phyloP scores from a whole-genome alignment of 2,797 vertebrate genomes.

The Amblyraja radiata region DNA sequence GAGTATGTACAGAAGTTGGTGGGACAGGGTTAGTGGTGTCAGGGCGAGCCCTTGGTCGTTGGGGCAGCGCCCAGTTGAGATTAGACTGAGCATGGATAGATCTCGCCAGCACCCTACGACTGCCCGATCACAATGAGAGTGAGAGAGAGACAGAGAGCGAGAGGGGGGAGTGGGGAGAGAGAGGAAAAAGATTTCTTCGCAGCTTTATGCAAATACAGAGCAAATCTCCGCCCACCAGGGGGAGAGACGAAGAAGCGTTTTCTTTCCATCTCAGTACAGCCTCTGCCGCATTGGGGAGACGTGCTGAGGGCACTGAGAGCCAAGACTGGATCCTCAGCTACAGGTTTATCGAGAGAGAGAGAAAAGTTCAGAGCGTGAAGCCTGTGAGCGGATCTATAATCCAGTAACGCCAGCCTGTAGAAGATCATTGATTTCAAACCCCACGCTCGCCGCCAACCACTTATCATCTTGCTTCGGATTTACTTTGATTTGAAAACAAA shows the following conservation, averaged over 20 bases:
- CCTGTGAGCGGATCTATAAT: too few relatives aligned
- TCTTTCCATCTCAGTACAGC: neutral
- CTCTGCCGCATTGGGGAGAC: neutral
- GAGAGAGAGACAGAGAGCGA: too few relatives aligned
- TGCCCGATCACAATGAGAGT: too few relatives aligned
- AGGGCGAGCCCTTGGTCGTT: too few relatives aligned
- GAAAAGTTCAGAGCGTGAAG: neutral
- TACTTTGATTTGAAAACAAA: neutral
- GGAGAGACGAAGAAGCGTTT: neutral
- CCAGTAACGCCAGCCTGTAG: neutral
- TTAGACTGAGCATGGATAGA: too few relatives aligned
- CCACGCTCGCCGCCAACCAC: neutral
- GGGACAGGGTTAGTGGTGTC: too few relatives aligned
- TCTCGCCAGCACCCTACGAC: too few relatives aligned
- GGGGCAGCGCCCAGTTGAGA: too few relatives aligned
- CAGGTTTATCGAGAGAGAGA: neutral
- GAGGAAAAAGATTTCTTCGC: neutral
- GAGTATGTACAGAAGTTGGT: too few relatives aligned
- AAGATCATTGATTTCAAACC: neutral
- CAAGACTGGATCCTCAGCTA: too few relatives aligned
- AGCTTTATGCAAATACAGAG: neutral
- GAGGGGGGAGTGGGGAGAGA: too few relatives aligned
- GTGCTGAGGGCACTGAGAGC: too few relatives aligned
- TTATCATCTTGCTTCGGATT: neutral
- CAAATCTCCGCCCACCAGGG: neutral